Evolutionary conservation across 2,797 vertebrate species (phyloP), one percentile per base, ranked within the genome.

Genomic region (Tauraco hartlaubi): DNA sequence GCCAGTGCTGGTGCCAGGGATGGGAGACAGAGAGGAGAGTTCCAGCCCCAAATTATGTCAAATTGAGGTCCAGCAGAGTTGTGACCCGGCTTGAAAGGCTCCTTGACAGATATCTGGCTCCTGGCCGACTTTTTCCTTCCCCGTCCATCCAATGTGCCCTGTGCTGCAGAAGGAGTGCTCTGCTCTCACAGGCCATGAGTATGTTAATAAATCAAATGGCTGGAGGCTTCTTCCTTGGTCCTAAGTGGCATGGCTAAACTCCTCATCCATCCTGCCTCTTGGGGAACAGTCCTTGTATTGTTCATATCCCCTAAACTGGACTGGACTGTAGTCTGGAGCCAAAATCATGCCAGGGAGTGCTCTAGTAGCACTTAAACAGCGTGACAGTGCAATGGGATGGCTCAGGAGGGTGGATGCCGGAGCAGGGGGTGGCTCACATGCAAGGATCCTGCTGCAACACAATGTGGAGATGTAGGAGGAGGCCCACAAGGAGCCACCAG

Each of bases 341-440:
- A 72, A 67, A 86, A 35, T 31, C 54, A 21, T 26, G 29, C 25
- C 43, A 80, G 11, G 46, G 31, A 71, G 23, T 51, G 55, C 23
- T 81, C 31, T 44, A 58, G 25, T 16, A 71, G 52, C 52, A 41
- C 31, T 25, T 51, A 49, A 55, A 46, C 35, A 13, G 20, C 1
- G 0, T 31, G 18, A 21, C 31, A 41, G 21, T 22, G 9, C 1
- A 4, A 35, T 11, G 46, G 55, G 20, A 44, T 46, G 46, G 28
- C 55, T 62, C 2, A 0, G 64, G 18, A 83, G 13, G 5, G 21
- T 29, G n/a, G 67, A 35, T 48, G 28, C 29, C 2, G 1, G 15
- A 76, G 33, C n/a, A 46, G 3, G 29, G n/a, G 29, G 19, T n/a
- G 41, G 46, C 19, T 84, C 37, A 55, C 12, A 48, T 35, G 11